Percentiles rank a stretch among this genome's conserved stretches.
phyloP scores from a whole-genome alignment of 2,888 invertebrate species.

The Linnaemya vulpina region DNA sequence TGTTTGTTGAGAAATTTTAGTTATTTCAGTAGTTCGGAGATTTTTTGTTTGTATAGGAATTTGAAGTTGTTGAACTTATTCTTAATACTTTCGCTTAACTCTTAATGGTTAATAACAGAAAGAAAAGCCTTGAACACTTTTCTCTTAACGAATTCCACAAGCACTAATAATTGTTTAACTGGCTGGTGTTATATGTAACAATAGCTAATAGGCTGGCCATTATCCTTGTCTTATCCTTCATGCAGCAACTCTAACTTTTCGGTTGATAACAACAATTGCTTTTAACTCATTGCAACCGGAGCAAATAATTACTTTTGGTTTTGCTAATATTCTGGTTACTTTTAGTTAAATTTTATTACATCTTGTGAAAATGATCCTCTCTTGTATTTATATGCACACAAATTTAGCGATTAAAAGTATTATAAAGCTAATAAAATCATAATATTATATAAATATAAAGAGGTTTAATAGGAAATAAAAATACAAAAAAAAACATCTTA shows the following conservation, averaged over 20 bases:
- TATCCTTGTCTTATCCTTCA: slow-evolving; percentile 47
- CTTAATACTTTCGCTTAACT: slow-evolving; percentile 2
- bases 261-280: background rate
- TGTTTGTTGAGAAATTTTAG: too few species aligned
- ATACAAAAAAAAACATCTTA: slow-evolving; percentile 31
- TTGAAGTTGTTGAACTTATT: too few species aligned
- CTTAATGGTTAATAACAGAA: background rate
- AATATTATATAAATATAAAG: background rate
- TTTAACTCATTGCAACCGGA: slow-evolving; percentile 54
- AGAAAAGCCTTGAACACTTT: slow-evolving; percentile 28
- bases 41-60: too few species aligned
- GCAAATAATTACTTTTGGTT: slow-evolving; percentile 65
- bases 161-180: slow-evolving; percentile 57
- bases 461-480: background rate
- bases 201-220: slow-evolving; percentile 36
- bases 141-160: background rate
- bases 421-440: too few species aligned
- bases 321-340: slow-evolving; percentile 47
- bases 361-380: slow-evolving; percentile 53
- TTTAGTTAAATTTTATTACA: slow-evolving; percentile 51
- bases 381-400: background rate
- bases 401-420: too few species aligned
- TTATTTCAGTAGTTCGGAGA: too few species aligned
- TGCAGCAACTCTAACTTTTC: slow-evolving; percentile 12
- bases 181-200: slow-evolving; percentile 33